Conservation (phyloP, 2,888 invertebrate species). For the Tachystola acroxantha region DNA sequence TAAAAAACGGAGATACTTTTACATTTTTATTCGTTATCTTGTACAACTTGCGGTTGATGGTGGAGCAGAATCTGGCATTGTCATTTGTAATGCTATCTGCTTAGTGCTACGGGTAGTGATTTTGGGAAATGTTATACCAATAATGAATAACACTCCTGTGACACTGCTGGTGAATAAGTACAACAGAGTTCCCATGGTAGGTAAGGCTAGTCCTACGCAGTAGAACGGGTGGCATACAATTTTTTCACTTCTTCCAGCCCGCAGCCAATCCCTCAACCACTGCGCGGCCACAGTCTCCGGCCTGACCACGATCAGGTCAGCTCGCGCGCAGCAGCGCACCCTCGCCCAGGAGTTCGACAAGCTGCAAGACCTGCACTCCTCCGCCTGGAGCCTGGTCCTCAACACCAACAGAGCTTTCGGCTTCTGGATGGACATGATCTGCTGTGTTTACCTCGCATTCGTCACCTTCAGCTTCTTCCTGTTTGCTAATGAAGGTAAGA, state of each 20-base stretch:
- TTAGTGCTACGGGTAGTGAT: too few relatives aligned
- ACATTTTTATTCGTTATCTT: too few relatives aligned
- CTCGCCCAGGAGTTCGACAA: conserved; percentile 84
- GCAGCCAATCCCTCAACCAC: conserved; percentile 93
- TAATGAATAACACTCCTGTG: too few relatives aligned
- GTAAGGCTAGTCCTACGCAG: too few relatives aligned
- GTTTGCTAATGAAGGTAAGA: conserved; percentile 48
- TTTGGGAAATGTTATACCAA: too few relatives aligned
- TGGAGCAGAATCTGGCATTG: too few relatives aligned
- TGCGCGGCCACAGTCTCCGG: conserved; percentile 89
- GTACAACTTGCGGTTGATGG: too few relatives aligned
- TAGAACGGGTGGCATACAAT: too few relatives aligned
- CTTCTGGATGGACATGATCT: conserved; percentile 77
- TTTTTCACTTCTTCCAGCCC: conserved; percentile 74
- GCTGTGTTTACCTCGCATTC: conserved; percentile 70
- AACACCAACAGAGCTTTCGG: conserved; percentile 69
- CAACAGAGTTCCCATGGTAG: too few relatives aligned
- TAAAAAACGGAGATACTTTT: too few relatives aligned
- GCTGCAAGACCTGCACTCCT: conserved; percentile 79
- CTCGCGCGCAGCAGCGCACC: conserved; percentile 81
- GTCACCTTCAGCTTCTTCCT: conserved; percentile 85
- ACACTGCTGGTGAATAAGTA: too few relatives aligned
- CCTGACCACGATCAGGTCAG: conserved; percentile 88
- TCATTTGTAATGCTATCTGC: too few relatives aligned
- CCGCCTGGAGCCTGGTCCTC: conserved; percentile 76